A percentile compares a stretch with the other conserved stretches of the same genome.
Evolutionary conservation across 2,797 vertebrate species (phyloP).

Genomic region (Chelmon rostratus): DNA sequence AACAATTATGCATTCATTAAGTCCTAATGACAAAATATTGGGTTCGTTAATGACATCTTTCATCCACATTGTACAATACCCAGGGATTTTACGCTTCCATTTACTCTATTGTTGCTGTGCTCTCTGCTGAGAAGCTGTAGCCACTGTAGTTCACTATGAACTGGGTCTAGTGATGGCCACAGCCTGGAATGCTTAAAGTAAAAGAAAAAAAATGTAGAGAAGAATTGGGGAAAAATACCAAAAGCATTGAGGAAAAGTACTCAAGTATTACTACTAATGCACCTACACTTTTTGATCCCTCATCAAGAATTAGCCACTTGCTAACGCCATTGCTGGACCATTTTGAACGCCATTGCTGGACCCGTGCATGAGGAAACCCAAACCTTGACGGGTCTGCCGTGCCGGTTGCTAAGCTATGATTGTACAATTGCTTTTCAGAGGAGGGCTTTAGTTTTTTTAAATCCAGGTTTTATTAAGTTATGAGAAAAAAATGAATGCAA

Average conservation of each 20-base stretch:
- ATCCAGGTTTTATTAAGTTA: too few species aligned
- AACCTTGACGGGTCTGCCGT: background rate
- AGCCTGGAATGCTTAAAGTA: too few species aligned
- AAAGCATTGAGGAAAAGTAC: background rate
- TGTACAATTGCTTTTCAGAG: background rate
- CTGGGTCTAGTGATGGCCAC: background rate
- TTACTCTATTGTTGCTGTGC: background rate
- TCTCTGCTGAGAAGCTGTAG: background rate
- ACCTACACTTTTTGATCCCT: background rate
- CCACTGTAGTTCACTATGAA: background rate
- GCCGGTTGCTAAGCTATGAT: background rate
- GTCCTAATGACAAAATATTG: conserved; percentile 19
- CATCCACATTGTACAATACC: background rate
- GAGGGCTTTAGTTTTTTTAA: background rate
- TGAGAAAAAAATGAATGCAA: too few species aligned
- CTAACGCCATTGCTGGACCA: too few species aligned
- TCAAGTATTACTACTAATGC: background rate
- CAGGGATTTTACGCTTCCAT: background rate
- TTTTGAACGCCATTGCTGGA: too few species aligned
- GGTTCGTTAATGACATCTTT: conserved; percentile 5
- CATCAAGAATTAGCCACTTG: too few species aligned
- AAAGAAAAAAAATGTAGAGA: too few species aligned
- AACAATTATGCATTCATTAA: conserved; percentile 21
- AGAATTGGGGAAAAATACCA: background rate
- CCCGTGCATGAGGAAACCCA: conserved; percentile 1